A percentile compares a stretch with the other conserved stretches of the same genome.
Conservation (phyloP, 2,113 vertebrate genomes). For the Murina feae region DNA sequence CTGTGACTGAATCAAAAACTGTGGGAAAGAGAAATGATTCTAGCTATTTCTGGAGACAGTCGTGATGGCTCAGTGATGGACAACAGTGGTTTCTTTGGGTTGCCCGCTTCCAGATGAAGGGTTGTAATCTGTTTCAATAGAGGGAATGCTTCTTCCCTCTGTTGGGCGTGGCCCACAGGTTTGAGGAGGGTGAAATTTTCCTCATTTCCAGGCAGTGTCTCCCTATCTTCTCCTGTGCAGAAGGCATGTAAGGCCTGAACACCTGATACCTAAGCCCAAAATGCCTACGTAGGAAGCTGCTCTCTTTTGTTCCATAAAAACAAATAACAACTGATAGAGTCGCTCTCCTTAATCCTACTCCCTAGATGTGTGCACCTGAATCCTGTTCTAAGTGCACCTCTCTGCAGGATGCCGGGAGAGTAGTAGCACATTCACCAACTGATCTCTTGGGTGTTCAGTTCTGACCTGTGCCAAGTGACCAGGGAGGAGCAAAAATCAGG, state of each 20-base stretch:
- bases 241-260: background rate
- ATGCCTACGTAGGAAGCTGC: background rate
- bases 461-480: background rate
- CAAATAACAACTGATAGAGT: background rate
- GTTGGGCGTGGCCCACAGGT: fast-evolving
- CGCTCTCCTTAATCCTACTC: background rate
- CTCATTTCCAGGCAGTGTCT: background rate
- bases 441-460: background rate
- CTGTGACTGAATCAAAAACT: background rate
- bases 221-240: background rate
- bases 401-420: background rate
- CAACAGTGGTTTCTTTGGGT: background rate
- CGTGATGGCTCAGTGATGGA: background rate
- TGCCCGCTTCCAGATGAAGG: background rate
- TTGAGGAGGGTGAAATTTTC: background rate
- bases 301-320: background rate
- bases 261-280: background rate
- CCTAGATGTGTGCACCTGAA: background rate
- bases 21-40: background rate
- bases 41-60: background rate
- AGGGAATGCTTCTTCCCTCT: background rate
- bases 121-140: background rate
- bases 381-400: background rate
- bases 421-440: background rate
- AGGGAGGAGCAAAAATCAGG: background rate